Conservation (phyloP, 2,888 invertebrate species). For the Stenolophus ochropezus region DNA sequence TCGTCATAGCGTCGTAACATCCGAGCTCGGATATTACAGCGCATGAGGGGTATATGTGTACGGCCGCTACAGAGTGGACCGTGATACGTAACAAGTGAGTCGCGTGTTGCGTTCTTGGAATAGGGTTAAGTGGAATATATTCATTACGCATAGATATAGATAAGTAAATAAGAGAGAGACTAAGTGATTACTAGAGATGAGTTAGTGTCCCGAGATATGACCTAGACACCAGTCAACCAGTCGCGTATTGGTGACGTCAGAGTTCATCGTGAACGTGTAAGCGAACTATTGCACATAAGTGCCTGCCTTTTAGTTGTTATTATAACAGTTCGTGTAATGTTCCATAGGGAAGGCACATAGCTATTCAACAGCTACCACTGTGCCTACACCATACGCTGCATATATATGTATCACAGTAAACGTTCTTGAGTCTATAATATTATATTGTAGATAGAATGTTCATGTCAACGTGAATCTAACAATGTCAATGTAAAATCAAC, state of each 20-base stretch:
- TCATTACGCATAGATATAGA: slow-evolving; percentile 60
- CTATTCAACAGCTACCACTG: slow-evolving; percentile 65
- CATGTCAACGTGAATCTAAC: slow-evolving; percentile 5
- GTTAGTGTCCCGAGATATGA: slow-evolving; percentile 55
- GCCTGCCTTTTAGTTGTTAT: slow-evolving; percentile 73
- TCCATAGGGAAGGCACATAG: slow-evolving; percentile 72
- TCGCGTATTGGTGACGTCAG: slow-evolving; percentile 51
- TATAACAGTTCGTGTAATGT: slow-evolving; percentile 71
- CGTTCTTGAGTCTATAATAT: slow-evolving; percentile 67
- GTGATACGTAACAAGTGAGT: not conserved
- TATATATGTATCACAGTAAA: slow-evolving; percentile 73
- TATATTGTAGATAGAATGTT: slow-evolving; percentile 46
- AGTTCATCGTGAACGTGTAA: slow-evolving; percentile 61
- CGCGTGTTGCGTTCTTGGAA: not conserved
- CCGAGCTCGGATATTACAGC: not conserved
- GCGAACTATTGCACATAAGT: slow-evolving; percentile 70
- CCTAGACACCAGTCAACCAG: slow-evolving; percentile 17
- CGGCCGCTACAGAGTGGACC: not conserved
- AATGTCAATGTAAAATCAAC: not conserved
- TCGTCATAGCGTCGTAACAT: not conserved
- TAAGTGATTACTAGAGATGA: slow-evolving; percentile 57
- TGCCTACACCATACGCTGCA: slow-evolving; percentile 71
- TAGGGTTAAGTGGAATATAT: slow-evolving; percentile 35
- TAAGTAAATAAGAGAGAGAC: slow-evolving; percentile 49
- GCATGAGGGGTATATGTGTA: not conserved